Evolutionary conservation across 2,113 vertebrate genomes (phyloP).

Genomic region (Oncorhynchus nerka): DNA sequence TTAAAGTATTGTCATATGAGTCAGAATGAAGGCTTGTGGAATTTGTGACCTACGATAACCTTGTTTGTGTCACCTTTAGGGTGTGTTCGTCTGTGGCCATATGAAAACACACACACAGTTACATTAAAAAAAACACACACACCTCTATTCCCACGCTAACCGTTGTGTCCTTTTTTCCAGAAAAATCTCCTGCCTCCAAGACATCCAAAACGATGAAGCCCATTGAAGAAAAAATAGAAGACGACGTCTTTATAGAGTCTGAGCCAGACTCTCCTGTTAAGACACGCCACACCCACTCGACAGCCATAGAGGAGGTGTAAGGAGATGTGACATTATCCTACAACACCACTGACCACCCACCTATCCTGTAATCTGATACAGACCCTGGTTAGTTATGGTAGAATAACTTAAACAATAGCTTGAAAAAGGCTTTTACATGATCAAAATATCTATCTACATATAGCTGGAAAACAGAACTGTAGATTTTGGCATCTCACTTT

Average conservation of each 20-base stretch:
- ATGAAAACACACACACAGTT: background rate
- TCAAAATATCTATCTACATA: background rate
- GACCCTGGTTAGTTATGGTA: background rate
- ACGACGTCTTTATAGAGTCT: conserved; percentile 77
- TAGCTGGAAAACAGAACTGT: background rate
- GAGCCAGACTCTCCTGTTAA: conserved; percentile 40
- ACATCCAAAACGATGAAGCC: conserved; percentile 80
- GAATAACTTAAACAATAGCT: background rate
- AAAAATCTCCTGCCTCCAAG: conserved; percentile 72
- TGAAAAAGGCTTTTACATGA: background rate
- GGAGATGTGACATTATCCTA: background rate
- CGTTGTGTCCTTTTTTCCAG: conserved; percentile 46
- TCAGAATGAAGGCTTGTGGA: too few relatives aligned
- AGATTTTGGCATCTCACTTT: background rate
- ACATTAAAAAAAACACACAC: background rate
- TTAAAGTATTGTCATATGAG: too few relatives aligned
- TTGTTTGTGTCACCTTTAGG: background rate
- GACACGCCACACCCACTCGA: conserved; percentile 40
- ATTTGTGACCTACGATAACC: too few relatives aligned
- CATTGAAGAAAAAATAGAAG: conserved; percentile 79
- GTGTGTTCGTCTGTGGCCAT: too few relatives aligned
- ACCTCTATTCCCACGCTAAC: background rate
- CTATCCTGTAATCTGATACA: background rate
- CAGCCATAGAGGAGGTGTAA: conserved; percentile 19
- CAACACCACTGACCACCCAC: background rate